Percentiles rank a stretch among this genome's conserved stretches.
These are phyloP conservation scores for Etheostoma spectabile DNA, from an alignment of 2,113 vertebrate genomes.

Conservation along the genomic window DNA sequence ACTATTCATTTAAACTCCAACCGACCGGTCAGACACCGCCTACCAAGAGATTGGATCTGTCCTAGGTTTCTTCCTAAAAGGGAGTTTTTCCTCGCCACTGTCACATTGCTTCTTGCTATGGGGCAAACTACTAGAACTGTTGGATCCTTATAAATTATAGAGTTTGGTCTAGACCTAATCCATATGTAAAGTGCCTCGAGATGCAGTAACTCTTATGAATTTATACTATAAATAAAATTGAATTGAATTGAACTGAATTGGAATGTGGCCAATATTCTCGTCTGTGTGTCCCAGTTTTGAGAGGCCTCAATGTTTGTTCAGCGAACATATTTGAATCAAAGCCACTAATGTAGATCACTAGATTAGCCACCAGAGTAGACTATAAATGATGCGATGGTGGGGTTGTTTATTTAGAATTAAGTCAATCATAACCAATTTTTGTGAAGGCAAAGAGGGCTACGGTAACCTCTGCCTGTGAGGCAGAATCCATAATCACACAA, in stretches of 20 bases:
- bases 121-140: too few species aligned
- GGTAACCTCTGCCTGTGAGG: neutral
- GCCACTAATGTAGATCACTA: constrained; percentile 29
- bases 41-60: too few species aligned
- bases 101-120: too few species aligned
- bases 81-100: too few species aligned
- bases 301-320: constrained; percentile 42
- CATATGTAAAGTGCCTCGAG: too few species aligned
- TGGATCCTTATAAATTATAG: too few species aligned
- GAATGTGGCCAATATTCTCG: constrained; percentile 41
- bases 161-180: too few species aligned
- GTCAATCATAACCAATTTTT: neutral
- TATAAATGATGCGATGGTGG: neutral
- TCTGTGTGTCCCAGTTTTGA: constrained; percentile 57
- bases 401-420: constrained; percentile 10
- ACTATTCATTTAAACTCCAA: too few species aligned
- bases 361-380: neutral
- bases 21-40: too few species aligned
- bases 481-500: neutral
- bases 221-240: too few species aligned
- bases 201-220: too few species aligned
- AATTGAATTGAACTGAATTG: neutral
- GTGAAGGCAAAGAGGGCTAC: neutral
- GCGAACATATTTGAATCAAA: constrained; percentile 40
- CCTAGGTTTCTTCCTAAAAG: too few species aligned